phyloP scores from a whole-genome alignment of 2,113 vertebrate species.

The Ceuthmochares aereus region DNA sequence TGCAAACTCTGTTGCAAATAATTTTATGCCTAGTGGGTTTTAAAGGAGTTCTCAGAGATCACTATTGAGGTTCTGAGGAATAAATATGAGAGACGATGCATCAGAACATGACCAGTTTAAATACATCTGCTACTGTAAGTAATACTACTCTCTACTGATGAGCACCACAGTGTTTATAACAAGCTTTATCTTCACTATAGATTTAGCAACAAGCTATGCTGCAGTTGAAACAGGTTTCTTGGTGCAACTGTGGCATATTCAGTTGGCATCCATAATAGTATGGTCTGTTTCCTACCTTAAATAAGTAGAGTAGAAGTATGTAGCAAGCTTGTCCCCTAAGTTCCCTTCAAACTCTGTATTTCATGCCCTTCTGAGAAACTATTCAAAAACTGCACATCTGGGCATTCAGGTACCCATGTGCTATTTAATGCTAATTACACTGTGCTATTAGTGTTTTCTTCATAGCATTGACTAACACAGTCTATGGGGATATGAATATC shows the following conservation, averaged over 20 bases:
- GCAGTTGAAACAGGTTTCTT: background rate
- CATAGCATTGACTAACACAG: background rate
- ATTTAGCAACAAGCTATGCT: background rate
- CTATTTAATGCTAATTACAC: background rate
- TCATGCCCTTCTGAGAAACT: background rate
- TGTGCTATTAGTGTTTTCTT: background rate
- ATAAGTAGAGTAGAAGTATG: background rate
- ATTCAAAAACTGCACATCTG: background rate
- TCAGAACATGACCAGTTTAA: background rate
- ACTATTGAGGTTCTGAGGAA: background rate
- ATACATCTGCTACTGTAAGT: background rate
- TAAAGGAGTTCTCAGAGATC: slow-evolving; percentile 22
- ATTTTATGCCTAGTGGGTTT: slow-evolving; percentile 38
- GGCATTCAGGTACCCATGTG: background rate
- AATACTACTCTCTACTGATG: background rate
- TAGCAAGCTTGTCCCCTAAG: background rate
- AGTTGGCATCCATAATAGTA: background rate
- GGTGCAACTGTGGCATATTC: background rate
- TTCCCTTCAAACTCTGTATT: background rate
- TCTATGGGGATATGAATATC: background rate
- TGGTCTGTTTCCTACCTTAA: background rate
- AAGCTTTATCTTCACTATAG: background rate
- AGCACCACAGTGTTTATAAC: background rate
- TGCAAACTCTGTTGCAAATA: background rate
- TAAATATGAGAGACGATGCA: background rate